Base-by-base conservation (phyloP, 2,888 invertebrate species). In the Litoditis marina region DNA sequence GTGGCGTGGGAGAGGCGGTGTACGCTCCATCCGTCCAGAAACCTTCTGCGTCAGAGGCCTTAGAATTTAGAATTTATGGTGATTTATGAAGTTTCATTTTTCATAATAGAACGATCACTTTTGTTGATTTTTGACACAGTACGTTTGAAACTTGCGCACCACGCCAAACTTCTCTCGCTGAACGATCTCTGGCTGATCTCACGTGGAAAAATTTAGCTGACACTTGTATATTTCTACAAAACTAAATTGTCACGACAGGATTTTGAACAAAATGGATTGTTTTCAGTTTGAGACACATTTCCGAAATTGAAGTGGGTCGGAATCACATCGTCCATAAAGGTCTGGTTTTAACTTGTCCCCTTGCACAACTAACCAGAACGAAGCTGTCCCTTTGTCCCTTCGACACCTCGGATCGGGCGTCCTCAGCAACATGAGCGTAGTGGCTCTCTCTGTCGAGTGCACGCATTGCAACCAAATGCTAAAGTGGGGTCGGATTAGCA, bases 11-110 rank as follows among this genome's bases (percentile, higher is more conserved):
- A 19, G 75, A 77, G 22, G 69, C 76, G 2, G 77, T 76, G 60
- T 74, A 74, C 0, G 70, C 76, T 11, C 77, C 77, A 55, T 77
- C 77, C 2, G 74, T 74, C 75, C 76, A 77, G 63, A 71, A 77
- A 32, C 77, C 77, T 68, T 76, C 77, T 28, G 68, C 71, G 64
- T 73, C 73, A 5, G 73, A 72, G 5, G 68, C 76, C 67, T 73
- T 56, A 31, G 68, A 22, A 28, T 8, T 47, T 19, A 39, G 25
- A 47, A 36, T 36, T 36, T 16, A 7, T 36, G 16, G 36, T 11
- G 16, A 36, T 11, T 36, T 36, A 36, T 8, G 16, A n/a, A n/a
- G n/a, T n/a, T n/a, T n/a, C n/a, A n/a, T n/a, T n/a, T n/a, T n/a
- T n/a, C n/a, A n/a, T n/a, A 36, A 7, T 36, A 13, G 36, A 36